Percentiles rank a stretch among this genome's conserved stretches.
These are phyloP conservation scores for Leuciscus waleckii DNA, from an alignment of 2,797 vertebrate species.

Conservation along the genomic window DNA sequence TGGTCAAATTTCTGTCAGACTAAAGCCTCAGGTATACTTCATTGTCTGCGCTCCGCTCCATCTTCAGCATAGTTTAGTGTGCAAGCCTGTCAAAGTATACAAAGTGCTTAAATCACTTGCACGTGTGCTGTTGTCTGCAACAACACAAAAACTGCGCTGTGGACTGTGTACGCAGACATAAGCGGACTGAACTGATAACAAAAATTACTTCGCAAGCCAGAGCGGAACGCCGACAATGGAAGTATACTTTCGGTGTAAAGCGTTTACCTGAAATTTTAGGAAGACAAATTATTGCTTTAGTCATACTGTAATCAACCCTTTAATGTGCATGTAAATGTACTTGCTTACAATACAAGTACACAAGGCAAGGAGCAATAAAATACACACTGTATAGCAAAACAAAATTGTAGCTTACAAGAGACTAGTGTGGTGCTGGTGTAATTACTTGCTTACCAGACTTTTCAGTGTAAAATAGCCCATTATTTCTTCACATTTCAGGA, in stretches of 20 bases:
- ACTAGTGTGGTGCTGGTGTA: not conserved
- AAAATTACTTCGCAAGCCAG: no score
- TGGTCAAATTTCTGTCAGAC: not conserved
- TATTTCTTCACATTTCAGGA: not conserved
- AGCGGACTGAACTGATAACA: no score
- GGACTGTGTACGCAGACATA: no score
- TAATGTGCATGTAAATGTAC: not conserved
- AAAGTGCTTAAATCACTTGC: not conserved
- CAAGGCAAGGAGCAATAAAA: not conserved
- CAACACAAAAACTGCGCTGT: not conserved
- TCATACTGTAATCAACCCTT: not conserved
- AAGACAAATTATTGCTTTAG: not conserved
- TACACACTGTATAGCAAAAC: not conserved
- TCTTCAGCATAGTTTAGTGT: not conserved
- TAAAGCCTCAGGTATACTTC: not conserved
- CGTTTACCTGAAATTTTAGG: no score
- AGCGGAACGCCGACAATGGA: no score
- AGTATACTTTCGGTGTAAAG: no score
- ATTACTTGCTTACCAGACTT: not conserved
- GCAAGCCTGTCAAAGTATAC: not conserved
- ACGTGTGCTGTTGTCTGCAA: not conserved
- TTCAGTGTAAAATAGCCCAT: not conserved
- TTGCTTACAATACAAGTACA: not conserved
- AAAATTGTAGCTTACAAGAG: not conserved
- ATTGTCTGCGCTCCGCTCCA: not conserved